These are phyloP conservation scores for Dicranocentrus wangi DNA, from an alignment of 2,888 invertebrate genomes.

Conservation along the genomic window DNA sequence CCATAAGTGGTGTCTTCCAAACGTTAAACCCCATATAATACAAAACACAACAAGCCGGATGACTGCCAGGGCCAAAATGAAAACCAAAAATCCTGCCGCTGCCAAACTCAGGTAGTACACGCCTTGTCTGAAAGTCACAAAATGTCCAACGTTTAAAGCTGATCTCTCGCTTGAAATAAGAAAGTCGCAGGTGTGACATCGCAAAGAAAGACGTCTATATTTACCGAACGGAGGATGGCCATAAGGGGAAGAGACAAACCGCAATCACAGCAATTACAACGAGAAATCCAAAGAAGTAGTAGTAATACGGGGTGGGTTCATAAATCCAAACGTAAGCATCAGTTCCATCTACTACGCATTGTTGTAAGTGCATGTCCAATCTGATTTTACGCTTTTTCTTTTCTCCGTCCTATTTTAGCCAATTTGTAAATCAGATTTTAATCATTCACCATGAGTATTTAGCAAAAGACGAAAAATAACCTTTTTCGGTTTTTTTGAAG, in stretches of 20 bases:
- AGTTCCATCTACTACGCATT: conserved; percentile 92
- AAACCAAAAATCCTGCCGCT: conserved; percentile 94
- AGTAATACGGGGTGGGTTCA: conserved; percentile 95
- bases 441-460: neutral
- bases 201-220: no score
- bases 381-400: conserved; percentile 92
- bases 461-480: no score
- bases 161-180: no score
- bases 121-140: conserved; percentile 80
- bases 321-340: conserved; percentile 99
- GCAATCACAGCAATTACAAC: conserved; percentile 94
- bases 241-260: conserved; percentile 98
- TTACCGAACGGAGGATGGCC: conserved; percentile 93
- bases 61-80: conserved; percentile 92
- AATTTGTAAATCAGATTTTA: neutral
- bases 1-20: conserved; percentile 96
- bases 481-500: conserved; percentile 68
- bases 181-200: no score
- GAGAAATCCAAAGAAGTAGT: conserved; percentile 93
- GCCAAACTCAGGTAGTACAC: conserved; percentile 97
- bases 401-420: conserved; percentile 76
- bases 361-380: conserved; percentile 97
- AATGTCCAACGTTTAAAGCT: no score
- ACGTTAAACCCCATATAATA: conserved; percentile 88
- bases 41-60: conserved; percentile 93